These are phyloP conservation scores for Subacronicta megacephala DNA, from an alignment of 2,888 invertebrate species.

Conservation along the genomic window DNA sequence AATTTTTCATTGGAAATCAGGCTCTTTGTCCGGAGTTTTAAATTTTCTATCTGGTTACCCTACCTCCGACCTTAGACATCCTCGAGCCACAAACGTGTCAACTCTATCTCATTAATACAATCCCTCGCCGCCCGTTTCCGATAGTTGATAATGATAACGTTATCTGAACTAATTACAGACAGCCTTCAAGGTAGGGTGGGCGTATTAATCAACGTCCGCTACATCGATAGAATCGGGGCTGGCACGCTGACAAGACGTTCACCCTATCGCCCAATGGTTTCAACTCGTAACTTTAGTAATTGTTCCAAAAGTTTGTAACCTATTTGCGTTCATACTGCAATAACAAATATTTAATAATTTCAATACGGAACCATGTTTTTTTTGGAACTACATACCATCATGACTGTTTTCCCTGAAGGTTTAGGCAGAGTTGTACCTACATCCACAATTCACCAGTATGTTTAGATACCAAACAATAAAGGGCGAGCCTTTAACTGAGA, in stretches of 20 bases:
- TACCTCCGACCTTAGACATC: not conserved
- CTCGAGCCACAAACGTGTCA: constrained; percentile 18
- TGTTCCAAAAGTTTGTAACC: constrained; percentile 39
- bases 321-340: constrained; percentile 23
- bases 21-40: no score
- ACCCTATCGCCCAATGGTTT: constrained; percentile 44
- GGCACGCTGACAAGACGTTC: constrained; percentile 47
- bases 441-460: no score
- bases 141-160: constrained; percentile 56
- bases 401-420: no score
- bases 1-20: no score
- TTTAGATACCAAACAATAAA: no score
- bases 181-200: constrained; percentile 60
- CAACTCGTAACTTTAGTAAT: constrained; percentile 33
- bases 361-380: no score
- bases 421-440: no score
- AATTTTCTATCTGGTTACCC: no score
- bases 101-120: constrained; percentile 31
- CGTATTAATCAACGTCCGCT: constrained; percentile 78
- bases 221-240: constrained; percentile 63
- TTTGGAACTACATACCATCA: no score
- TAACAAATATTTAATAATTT: no score
- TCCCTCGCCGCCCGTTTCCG: constrained; percentile 25
- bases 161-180: constrained; percentile 71
- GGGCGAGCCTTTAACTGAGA: no score